Evolutionary conservation across 2,888 invertebrate genomes (phyloP).

Genomic region (Drosophila diplacantha): DNA sequence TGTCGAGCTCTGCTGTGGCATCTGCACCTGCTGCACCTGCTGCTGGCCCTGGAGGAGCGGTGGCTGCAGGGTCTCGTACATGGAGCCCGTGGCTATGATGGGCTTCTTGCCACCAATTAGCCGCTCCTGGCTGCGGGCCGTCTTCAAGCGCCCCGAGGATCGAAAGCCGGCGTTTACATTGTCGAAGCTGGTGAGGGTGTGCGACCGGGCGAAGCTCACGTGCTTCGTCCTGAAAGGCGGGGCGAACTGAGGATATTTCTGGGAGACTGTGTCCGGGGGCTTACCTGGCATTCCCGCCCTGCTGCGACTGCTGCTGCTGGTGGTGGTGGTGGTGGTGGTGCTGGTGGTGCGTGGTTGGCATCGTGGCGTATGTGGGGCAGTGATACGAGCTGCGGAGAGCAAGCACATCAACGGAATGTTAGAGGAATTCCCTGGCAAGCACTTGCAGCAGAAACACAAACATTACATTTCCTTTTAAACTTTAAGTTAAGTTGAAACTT

Average conservation of each 20-base stretch:
- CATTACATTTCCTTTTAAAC: slow-evolving; percentile 16
- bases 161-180: slow-evolving; percentile 80
- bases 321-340: slow-evolving; percentile 77
- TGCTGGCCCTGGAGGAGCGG: slow-evolving; percentile 49
- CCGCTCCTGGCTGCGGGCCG: slow-evolving; percentile 83
- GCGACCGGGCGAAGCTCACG: slow-evolving; percentile 93
- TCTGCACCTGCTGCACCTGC: slow-evolving; percentile 28
- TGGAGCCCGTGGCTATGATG: slow-evolving; percentile 73
- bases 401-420: slow-evolving; percentile 19
- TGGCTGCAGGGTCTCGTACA: slow-evolving; percentile 69
- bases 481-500: slow-evolving; percentile 3
- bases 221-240: slow-evolving; percentile 85
- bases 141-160: slow-evolving; percentile 77
- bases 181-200: slow-evolving; percentile 91
- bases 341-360: slow-evolving; percentile 83
- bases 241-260: not conserved
- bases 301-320: slow-evolving; percentile 42
- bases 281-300: slow-evolving; percentile 51
- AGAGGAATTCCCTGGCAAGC: not conserved
- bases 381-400: slow-evolving; percentile 70
- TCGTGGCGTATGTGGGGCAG: slow-evolving; percentile 73
- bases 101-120: slow-evolving; percentile 86
- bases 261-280: not conserved
- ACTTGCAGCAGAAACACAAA: slow-evolving; percentile 9
- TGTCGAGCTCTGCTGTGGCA: slow-evolving; percentile 47